Evolutionary conservation across 1,140 invertebrate species (phyloP).

Genomic region (Batillaria attramentaria): DNA sequence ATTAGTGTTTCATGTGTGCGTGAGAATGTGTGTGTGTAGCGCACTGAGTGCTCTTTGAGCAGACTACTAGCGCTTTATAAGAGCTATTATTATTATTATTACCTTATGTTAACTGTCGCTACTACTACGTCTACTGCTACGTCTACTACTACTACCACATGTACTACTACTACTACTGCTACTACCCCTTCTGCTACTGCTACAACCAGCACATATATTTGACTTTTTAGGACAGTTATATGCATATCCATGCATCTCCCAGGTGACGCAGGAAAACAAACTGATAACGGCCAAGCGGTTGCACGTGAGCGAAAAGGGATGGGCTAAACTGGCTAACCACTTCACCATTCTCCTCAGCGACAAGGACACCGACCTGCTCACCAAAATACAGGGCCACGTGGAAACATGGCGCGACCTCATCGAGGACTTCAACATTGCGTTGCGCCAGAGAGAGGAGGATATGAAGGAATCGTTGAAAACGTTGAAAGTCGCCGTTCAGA

Average conservation of each 20-base stretch:
- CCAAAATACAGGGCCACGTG: constrained; percentile 58
- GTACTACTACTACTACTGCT: too few species aligned
- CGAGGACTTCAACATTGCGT: constrained; percentile 62
- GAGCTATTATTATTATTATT: too few species aligned
- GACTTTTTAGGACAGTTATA: too few species aligned
- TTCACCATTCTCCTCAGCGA: constrained; percentile 71
- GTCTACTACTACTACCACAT: too few species aligned
- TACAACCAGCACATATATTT: too few species aligned
- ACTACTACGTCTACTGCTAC: too few species aligned
- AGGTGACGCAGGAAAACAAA: constrained; percentile 69
- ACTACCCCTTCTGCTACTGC: too few species aligned
- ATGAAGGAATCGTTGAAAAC: constrained; percentile 52
- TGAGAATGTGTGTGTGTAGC: too few species aligned
- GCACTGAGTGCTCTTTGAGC: too few species aligned
- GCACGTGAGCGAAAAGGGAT: constrained; percentile 68
- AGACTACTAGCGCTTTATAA: too few species aligned
- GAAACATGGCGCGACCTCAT: constrained; percentile 68
- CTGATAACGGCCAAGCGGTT: constrained; percentile 68
- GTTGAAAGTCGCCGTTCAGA: constrained; percentile 47
- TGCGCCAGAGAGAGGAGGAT: constrained; percentile 60
- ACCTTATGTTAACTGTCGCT: too few species aligned
- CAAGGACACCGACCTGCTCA: constrained; percentile 67
- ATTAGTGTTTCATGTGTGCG: too few species aligned
- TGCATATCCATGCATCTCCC: constrained; percentile 15
- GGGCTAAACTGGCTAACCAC: constrained; percentile 69